Base-by-base conservation (phyloP, 2,797 vertebrate species). In the Spinibarbus caldwelli region DNA sequence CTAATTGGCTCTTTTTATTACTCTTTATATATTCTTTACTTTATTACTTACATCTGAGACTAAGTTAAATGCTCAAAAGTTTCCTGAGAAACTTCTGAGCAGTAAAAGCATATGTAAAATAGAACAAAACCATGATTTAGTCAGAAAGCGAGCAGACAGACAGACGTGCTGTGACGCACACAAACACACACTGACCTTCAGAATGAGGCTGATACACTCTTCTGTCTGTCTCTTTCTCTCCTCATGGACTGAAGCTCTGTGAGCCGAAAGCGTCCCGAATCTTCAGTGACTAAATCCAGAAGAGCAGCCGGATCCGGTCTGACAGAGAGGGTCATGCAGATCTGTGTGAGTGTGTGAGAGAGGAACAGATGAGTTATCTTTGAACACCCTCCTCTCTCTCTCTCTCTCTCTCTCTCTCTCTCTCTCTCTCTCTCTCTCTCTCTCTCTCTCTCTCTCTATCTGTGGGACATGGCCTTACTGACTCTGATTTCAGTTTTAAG, bases 391-490 rank as follows among this genome's bases (percentile, higher is more conserved):
- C 23, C 54, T 11, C 31, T 45, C 14, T 1, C 45, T 15, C 19
- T 82, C 78, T 77, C 31, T 84, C 77, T 73, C 10, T 78, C 64
- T 73, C 75, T 84, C 66, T 23, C 26, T 43, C 11, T 23, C 45
- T 3, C 43, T 14, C 17, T 43, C 72, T 82, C 21, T 12, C 41
- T 49, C 64, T 84, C 34, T 36, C 36, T 36, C 36, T 36, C 26
- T 43, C 5, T 45, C 45, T 45, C 12, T 45, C 45, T 45, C 45
- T 45, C 45, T 15, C 43, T 45, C 11, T 82, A 59, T 87, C 67
- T 86, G 38, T 75, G 81, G 81, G 81, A 81, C 68, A 73, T 81
- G 81, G 88, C 47, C 80, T 89, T 87, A 41, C 81, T 81, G 66
- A 7, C 77, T 23, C 84, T 64, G 23, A 70, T 84, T 82, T 84